A percentile compares a stretch with the other conserved stretches of the same genome.
These are phyloP conservation scores for Drosophila gunungcola DNA, from an alignment of 1,140 invertebrate genomes.

Conservation along the genomic window DNA sequence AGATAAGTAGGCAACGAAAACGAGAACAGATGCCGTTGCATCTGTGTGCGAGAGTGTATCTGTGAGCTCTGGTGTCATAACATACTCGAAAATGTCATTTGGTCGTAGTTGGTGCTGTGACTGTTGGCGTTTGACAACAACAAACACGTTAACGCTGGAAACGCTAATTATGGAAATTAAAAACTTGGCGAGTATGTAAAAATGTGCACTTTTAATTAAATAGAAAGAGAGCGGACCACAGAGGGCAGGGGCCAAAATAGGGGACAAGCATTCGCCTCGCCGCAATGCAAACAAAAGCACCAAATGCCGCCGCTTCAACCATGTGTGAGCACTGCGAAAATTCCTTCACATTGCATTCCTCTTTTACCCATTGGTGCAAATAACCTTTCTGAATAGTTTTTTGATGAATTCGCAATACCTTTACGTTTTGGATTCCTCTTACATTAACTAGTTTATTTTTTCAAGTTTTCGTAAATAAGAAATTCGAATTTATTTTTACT, in stretches of 20 bases:
- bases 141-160: slow-evolving; percentile 47
- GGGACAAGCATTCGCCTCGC: slow-evolving; percentile 34
- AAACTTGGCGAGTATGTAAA: slow-evolving; percentile 79
- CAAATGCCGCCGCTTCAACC: slow-evolving; percentile 60
- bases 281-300: slow-evolving; percentile 58
- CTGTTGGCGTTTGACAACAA: slow-evolving; percentile 30
- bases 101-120: slow-evolving; percentile 47
- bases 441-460: too few species aligned
- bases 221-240: slow-evolving; percentile 48
- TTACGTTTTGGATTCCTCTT: too few species aligned
- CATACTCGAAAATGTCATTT: slow-evolving; percentile 76
- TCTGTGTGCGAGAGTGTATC: slow-evolving; percentile 13
- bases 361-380: slow-evolving; percentile 1
- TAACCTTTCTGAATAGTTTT: not conserved
- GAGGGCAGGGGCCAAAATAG: not conserved
- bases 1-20: slow-evolving; percentile 79
- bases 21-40: slow-evolving; percentile 46
- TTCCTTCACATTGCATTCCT: slow-evolving; percentile 19
- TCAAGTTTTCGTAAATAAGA: too few species aligned
- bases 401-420: not conserved
- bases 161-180: slow-evolving; percentile 82
- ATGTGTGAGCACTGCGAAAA: slow-evolving; percentile 63
- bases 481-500: too few species aligned
- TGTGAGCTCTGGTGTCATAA: slow-evolving; percentile 50
- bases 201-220: slow-evolving; percentile 82